Conservation (phyloP, 2,888 invertebrate species). For the Athalia circularis region DNA sequence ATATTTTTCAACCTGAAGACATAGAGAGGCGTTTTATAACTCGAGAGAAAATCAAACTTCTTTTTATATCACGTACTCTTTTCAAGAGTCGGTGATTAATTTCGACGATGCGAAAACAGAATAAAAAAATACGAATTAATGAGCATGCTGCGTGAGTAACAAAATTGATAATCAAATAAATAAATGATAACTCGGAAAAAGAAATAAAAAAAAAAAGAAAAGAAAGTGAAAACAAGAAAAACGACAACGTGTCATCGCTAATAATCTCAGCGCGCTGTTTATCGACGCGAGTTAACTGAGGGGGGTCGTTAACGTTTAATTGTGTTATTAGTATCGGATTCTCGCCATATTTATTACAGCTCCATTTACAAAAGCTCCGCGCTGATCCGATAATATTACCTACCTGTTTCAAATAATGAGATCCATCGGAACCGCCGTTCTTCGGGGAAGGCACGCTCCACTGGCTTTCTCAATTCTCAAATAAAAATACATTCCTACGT, state of each 20-base stretch:
- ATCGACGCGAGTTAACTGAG: slow-evolving; percentile 36
- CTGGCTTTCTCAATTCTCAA: not conserved
- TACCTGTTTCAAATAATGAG: slow-evolving; percentile 34
- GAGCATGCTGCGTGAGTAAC: too few relatives aligned
- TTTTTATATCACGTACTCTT: too few relatives aligned
- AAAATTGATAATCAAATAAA: too few relatives aligned
- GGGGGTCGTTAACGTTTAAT: slow-evolving; percentile 42
- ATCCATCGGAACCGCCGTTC: slow-evolving; percentile 7
- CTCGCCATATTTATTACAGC: slow-evolving; percentile 37
- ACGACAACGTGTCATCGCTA: slow-evolving; percentile 10
- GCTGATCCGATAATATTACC: slow-evolving; percentile 21
- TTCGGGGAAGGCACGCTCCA: not conserved
- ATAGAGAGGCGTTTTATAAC: too few relatives aligned
- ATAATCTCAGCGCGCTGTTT: slow-evolving; percentile 36
- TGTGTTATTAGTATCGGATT: slow-evolving; percentile 41
- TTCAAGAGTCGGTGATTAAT: too few relatives aligned
- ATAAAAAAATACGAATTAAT: too few relatives aligned
- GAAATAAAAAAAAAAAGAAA: not conserved
- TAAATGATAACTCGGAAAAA: too few relatives aligned
- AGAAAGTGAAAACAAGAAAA: not conserved
- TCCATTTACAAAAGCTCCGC: slow-evolving; percentile 34
- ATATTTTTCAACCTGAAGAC: too few relatives aligned
- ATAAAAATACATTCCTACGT: too few relatives aligned
- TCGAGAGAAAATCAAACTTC: too few relatives aligned
- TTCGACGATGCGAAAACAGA: too few relatives aligned